A percentile compares a stretch with the other conserved stretches of the same genome.
These are phyloP conservation scores for Cossypha niveicapilla DNA, from an alignment of 2,797 vertebrate species.

Conservation along the genomic window DNA sequence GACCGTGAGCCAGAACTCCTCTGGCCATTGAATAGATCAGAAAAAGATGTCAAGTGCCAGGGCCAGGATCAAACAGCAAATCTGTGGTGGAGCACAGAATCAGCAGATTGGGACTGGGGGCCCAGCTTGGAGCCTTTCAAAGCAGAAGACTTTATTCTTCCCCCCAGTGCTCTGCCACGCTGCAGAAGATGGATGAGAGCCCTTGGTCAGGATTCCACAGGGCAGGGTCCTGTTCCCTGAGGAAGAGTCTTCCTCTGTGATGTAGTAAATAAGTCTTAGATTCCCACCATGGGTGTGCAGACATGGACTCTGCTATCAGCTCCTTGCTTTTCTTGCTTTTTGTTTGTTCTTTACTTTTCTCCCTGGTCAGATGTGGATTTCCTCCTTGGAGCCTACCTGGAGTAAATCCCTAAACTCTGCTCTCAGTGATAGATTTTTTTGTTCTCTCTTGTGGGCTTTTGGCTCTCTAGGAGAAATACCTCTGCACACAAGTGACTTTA, in stretches of 20 bases:
- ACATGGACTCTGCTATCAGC: fast-evolving
- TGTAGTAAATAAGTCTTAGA: fast-evolving
- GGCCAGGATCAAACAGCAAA: background rate
- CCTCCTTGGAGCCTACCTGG: background rate
- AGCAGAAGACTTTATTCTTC: fast-evolving
- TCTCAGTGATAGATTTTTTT: fast-evolving
- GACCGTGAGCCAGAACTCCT: background rate
- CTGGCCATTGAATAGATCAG: background rate
- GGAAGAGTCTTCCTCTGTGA: background rate
- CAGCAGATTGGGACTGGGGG: background rate
- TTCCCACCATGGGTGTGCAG: fast-evolving
- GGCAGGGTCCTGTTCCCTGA: background rate
- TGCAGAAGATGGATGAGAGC: background rate
- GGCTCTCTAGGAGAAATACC: background rate
- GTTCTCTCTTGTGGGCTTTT: background rate
- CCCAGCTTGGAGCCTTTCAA: background rate
- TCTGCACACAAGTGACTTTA: background rate
- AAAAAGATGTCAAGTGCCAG: background rate
- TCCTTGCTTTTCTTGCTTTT: background rate
- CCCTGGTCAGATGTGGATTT: background rate
- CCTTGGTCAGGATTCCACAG: fast-evolving
- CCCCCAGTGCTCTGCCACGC: fast-evolving
- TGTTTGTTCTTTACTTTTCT: background rate
- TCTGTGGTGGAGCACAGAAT: background rate
- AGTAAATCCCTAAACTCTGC: background rate